A percentile compares a stretch with the other conserved stretches of the same genome.
phyloP scores from a whole-genome alignment of 2,797 vertebrate genomes.

The Poecilia velifera region DNA sequence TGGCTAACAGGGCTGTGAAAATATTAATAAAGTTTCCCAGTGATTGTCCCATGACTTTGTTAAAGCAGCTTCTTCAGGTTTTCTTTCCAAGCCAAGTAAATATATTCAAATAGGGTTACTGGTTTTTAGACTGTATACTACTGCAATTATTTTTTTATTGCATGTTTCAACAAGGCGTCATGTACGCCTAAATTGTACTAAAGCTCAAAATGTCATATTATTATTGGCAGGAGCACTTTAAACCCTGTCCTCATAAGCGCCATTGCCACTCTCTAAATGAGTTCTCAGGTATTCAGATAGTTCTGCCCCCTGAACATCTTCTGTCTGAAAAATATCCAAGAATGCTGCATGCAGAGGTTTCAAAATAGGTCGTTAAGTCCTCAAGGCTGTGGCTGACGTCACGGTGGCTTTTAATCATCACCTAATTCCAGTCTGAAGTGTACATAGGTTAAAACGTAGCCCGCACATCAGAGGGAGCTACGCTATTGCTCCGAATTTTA shows the following conservation, averaged over 20 bases:
- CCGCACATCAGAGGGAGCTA: background rate
- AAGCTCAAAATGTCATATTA: background rate
- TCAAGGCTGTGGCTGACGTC: background rate
- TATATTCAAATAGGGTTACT: background rate
- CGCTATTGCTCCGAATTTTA: constrained; percentile 6
- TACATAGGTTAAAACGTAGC: background rate
- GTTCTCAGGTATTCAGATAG: background rate
- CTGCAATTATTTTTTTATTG: background rate
- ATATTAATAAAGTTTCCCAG: background rate
- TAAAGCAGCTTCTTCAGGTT: background rate
- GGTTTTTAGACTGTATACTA: background rate
- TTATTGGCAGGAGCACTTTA: background rate
- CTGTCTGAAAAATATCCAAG: background rate
- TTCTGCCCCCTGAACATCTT: background rate
- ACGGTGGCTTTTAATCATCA: background rate
- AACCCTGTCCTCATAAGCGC: background rate
- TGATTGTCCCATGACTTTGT: background rate
- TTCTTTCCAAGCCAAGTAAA: background rate
- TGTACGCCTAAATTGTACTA: background rate
- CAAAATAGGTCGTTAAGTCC: background rate
- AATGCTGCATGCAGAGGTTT: background rate
- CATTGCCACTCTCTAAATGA: background rate
- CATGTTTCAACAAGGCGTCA: background rate
- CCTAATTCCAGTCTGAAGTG: background rate
- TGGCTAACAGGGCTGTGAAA: background rate